phyloP scores from a whole-genome alignment of 2,888 invertebrate genomes.

The Conistra vaccinii region DNA sequence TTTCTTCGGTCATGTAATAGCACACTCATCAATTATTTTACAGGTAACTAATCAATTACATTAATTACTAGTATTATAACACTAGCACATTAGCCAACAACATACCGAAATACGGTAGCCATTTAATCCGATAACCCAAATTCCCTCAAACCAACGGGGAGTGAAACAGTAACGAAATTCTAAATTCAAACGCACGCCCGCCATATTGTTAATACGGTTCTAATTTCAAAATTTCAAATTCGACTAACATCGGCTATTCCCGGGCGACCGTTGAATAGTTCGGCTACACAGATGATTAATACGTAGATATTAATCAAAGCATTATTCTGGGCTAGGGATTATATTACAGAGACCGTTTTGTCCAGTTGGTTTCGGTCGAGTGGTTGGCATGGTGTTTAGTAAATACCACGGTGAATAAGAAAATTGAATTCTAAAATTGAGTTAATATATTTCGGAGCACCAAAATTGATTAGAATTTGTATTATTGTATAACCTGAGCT shows the following conservation, averaged over 20 bases:
- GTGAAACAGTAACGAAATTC: slow-evolving; percentile 66
- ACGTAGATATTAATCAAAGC: slow-evolving; percentile 84
- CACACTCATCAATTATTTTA: slow-evolving; percentile 6
- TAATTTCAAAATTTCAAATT: slow-evolving; percentile 84
- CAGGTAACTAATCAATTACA: slow-evolving; percentile 33
- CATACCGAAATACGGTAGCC: slow-evolving; percentile 45
- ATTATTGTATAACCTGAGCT: background rate
- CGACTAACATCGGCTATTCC: slow-evolving; percentile 82
- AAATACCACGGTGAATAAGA: slow-evolving; percentile 30
- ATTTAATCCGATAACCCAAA: slow-evolving; percentile 60
- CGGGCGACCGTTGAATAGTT: slow-evolving; percentile 84
- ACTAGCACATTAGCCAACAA: slow-evolving; percentile 22
- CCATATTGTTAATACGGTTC: slow-evolving; percentile 82
- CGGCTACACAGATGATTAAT: slow-evolving; percentile 84
- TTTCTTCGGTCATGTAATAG: background rate
- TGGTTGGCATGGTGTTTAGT: slow-evolving; percentile 38
- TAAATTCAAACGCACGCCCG: slow-evolving; percentile 74
- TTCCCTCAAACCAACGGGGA: slow-evolving; percentile 62
- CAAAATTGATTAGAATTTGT: background rate
- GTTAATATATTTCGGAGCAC: background rate
- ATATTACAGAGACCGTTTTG: slow-evolving; percentile 52
- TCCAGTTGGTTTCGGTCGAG: slow-evolving; percentile 44
- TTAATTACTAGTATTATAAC: slow-evolving; percentile 32
- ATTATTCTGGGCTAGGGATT: slow-evolving; percentile 74
- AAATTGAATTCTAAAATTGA: background rate